phyloP scores from a whole-genome alignment of 1,140 invertebrate genomes.

The Hycleus phaleratus region DNA sequence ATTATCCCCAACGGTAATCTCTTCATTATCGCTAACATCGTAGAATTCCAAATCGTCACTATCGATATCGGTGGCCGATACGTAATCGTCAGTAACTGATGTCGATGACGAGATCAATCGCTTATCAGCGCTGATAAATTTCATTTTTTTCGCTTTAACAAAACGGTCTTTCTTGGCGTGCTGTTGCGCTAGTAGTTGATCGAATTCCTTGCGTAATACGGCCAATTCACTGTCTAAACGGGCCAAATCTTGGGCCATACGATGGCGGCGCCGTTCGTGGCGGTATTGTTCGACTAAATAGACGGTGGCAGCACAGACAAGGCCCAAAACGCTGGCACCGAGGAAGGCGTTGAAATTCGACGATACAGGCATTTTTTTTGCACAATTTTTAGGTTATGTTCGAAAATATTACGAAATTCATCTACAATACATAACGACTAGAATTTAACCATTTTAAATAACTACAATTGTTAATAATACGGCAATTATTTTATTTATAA shows the following conservation, averaged over 20 bases:
- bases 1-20: conserved; percentile 3
- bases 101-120: conserved; percentile 8
- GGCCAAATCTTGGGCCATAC: conserved; percentile 45
- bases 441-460: too few relatives aligned
- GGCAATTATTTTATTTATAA: too few relatives aligned
- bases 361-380: conserved; percentile 21
- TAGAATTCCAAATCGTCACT: conserved; percentile 39
- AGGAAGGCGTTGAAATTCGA: conserved; percentile 29
- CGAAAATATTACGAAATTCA: too few relatives aligned
- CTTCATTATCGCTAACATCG: conserved; percentile 37
- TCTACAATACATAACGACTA: too few relatives aligned
- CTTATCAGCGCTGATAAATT: too few relatives aligned
- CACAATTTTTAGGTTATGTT: too few relatives aligned
- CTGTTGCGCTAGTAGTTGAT: conserved; percentile 38
- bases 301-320: conserved; percentile 54
- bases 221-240: conserved; percentile 46
- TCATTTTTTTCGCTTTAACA: too few relatives aligned
- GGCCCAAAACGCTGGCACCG: conserved; percentile 52
- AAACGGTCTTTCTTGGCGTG: not conserved
- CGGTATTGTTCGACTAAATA: conserved; percentile 56
- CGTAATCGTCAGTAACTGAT: conserved; percentile 28
- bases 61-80: conserved; percentile 28
- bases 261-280: conserved; percentile 47
- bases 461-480: too few relatives aligned
- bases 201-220: conserved; percentile 45